These are phyloP conservation scores for Paramisgurnus dabryanus DNA, from an alignment of 2,113 vertebrate genomes.

Conservation along the genomic window DNA sequence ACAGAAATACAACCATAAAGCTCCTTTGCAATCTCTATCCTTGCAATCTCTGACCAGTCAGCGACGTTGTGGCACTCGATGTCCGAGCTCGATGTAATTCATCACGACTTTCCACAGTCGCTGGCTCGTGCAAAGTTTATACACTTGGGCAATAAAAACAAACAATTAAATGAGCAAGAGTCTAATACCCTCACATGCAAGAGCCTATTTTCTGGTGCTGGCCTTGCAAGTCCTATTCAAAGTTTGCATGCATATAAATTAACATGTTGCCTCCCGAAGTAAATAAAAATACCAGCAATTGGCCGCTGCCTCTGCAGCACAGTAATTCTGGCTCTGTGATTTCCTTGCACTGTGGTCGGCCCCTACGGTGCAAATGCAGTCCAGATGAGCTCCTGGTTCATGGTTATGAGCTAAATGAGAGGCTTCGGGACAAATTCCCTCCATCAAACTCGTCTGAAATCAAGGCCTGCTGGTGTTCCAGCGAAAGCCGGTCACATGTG, in stretches of 20 bases:
- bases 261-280: constrained; percentile 84
- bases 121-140: constrained; percentile 82
- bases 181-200: constrained; percentile 81
- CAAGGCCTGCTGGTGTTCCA: constrained; percentile 53
- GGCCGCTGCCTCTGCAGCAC: constrained; percentile 73
- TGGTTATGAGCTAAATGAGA: constrained; percentile 62
- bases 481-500: constrained; percentile 33
- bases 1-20: constrained; percentile 34
- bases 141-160: constrained; percentile 90
- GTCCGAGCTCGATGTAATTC: constrained; percentile 70
- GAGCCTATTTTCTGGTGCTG: constrained; percentile 79
- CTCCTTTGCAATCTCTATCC: neutral
- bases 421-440: constrained; percentile 54
- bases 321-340: constrained; percentile 76
- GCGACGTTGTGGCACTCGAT: constrained; percentile 39
- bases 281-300: constrained; percentile 80
- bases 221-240: constrained; percentile 81
- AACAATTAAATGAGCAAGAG: constrained; percentile 78
- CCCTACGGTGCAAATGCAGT: constrained; percentile 69
- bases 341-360: constrained; percentile 68
- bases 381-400: constrained; percentile 73
- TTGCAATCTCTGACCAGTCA: constrained; percentile 1
- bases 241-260: constrained; percentile 78
- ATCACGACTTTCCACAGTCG: constrained; percentile 86
- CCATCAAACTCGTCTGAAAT: constrained; percentile 57